Percentiles rank a stretch among this genome's conserved stretches.
Evolutionary conservation across 1,140 invertebrate genomes (phyloP).

Genomic region (Andrena cerasifolii): DNA sequence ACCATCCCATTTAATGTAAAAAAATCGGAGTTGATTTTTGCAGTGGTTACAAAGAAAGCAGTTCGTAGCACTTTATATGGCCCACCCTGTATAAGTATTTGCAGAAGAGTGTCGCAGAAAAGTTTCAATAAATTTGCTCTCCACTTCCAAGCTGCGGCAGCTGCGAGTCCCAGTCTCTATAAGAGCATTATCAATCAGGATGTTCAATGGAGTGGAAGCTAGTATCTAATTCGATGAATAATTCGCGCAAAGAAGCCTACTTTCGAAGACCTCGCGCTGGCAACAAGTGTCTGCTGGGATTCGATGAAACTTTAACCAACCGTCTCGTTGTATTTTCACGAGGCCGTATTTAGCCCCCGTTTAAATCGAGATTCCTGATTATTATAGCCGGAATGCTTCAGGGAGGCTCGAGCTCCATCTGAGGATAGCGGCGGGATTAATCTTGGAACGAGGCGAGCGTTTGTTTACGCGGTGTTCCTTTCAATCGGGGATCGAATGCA

Average conservation of each 20-base stretch:
- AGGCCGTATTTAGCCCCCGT: neutral
- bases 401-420: neutral
- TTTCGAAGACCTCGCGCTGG: neutral
- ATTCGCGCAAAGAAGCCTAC: neutral
- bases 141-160: too few species aligned
- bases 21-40: too few species aligned
- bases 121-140: too few species aligned
- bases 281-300: neutral
- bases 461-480: constrained; percentile 1
- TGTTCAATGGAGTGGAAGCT: neutral
- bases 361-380: neutral
- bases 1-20: too few species aligned
- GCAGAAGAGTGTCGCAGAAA: too few species aligned
- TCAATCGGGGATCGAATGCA: neutral
- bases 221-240: neutral
- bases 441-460: neutral
- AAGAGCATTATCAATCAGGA: too few species aligned
- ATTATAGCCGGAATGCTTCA: neutral
- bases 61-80: too few species aligned
- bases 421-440: too few species aligned
- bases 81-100: too few species aligned
- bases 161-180: too few species aligned
- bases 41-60: too few species aligned
- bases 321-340: neutral
- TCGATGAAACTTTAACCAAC: neutral